These are phyloP conservation scores for Diuraphis noxia DNA, from an alignment of 1,140 invertebrate genomes.

Conservation along the genomic window DNA sequence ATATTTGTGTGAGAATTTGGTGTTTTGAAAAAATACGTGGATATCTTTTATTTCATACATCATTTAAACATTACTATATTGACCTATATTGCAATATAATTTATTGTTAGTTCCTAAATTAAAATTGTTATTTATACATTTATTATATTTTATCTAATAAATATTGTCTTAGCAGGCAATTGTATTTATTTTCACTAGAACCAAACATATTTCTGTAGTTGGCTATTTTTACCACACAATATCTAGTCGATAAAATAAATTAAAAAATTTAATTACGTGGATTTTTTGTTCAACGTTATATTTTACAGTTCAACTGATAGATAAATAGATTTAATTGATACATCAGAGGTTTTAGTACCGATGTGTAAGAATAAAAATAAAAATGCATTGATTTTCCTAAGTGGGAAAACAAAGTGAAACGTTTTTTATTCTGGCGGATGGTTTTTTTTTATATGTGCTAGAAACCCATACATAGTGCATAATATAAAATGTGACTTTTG, in stretches of 20 bases:
- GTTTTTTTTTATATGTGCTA: neutral
- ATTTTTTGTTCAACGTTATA: neutral
- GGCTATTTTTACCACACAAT: neutral
- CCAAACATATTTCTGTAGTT: neutral
- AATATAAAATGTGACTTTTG: neutral
- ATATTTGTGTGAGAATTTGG: too few species aligned
- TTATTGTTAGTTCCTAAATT: neutral
- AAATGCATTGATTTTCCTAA: neutral
- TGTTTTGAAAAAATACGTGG: too few species aligned
- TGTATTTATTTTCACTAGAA: neutral
- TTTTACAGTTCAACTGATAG: neutral
- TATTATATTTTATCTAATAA: neutral
- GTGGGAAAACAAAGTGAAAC: neutral
- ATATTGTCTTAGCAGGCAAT: neutral
- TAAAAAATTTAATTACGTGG: neutral
- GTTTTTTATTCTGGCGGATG: neutral
- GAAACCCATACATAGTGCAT: neutral
- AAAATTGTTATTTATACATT: neutral
- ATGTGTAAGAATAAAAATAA: neutral
- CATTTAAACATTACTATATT: neutral
- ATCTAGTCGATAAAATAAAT: neutral
- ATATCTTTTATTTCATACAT: neutral
- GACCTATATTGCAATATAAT: neutral
- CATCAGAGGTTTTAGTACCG: neutral
- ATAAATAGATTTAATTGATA: slow-evolving; percentile 1